Evolutionary conservation across 2,113 vertebrate species (phyloP).

Genomic region (Zosterops hypoxanthus): DNA sequence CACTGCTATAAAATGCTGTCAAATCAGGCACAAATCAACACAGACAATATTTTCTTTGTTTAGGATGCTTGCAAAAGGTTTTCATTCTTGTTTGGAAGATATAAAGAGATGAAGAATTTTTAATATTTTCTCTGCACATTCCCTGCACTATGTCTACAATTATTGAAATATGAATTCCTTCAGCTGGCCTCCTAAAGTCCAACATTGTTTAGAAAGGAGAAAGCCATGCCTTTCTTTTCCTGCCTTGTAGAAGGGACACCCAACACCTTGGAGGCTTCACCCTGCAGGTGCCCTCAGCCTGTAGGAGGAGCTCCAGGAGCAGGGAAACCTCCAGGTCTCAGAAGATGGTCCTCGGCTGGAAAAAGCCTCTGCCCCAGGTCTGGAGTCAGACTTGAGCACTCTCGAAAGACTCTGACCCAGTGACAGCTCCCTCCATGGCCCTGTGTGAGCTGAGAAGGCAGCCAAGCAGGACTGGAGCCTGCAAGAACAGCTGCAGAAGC

Average conservation of each 20-base stretch:
- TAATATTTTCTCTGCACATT: background rate
- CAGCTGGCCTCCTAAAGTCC: no score
- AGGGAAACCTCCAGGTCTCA: background rate
- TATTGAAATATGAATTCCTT: background rate
- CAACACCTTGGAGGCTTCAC: background rate
- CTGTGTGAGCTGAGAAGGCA: background rate
- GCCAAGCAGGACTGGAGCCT: background rate
- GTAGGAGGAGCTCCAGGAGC: background rate
- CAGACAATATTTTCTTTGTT: background rate
- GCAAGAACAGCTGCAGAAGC: background rate
- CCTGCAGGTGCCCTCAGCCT: background rate
- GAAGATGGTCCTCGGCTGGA: background rate
- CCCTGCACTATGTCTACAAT: background rate
- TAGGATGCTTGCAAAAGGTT: background rate
- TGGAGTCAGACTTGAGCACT: background rate
- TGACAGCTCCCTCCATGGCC: fast-evolving
- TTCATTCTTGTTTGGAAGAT: background rate
- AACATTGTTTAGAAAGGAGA: background rate
- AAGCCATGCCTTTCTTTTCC: background rate
- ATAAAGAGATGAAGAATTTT: background rate
- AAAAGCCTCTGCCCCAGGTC: background rate
- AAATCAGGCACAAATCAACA: background rate
- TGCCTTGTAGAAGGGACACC: background rate
- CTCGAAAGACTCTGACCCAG: background rate
- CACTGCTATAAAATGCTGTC: background rate